Percentiles rank a stretch among this genome's conserved stretches.
Evolutionary conservation across 92 coral and sea anemone species (phyloP).

Genomic region (Porites rus): DNA sequence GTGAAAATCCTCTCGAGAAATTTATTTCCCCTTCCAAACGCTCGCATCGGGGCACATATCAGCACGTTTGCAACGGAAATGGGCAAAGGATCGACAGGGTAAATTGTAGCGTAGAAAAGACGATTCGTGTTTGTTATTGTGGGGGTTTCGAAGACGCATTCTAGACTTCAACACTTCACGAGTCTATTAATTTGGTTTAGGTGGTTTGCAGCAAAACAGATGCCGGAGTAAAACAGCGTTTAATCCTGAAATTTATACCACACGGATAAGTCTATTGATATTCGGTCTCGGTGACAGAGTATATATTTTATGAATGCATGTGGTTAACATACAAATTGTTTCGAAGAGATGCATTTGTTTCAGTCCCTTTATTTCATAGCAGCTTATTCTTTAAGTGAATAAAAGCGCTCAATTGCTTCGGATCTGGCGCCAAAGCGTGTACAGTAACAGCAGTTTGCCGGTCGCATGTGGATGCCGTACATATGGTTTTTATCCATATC

Average conservation of each 20-base stretch:
- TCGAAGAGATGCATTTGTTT: conserved; percentile 32
- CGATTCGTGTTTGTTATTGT: conserved; percentile 29
- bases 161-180: conserved; percentile 65
- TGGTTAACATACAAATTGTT: conserved; percentile 69
- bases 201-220: conserved; percentile 77
- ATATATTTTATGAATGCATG: conserved; percentile 58
- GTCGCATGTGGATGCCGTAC: conserved; percentile 4
- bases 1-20: conserved; percentile 46
- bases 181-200: conserved; percentile 79
- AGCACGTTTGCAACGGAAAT: conserved; percentile 79
- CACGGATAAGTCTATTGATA: conserved; percentile 77
- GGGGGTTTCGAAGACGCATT: conserved; percentile 62
- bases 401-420: conserved; percentile 12
- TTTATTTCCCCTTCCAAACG: conserved; percentile 36
- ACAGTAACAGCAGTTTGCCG: conserved; percentile 16
- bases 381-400: not conserved
- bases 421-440: conserved; percentile 16
- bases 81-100: conserved; percentile 63
- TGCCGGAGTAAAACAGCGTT: conserved; percentile 72
- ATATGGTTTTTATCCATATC: conserved; percentile 55
- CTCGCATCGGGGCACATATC: conserved; percentile 60
- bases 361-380: conserved; percentile 25
- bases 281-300: conserved; percentile 60
- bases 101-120: conserved; percentile 58
- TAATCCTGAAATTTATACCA: conserved; percentile 89